phyloP scores from a whole-genome alignment of 1,140 invertebrate genomes.

The Bombus superbus region DNA sequence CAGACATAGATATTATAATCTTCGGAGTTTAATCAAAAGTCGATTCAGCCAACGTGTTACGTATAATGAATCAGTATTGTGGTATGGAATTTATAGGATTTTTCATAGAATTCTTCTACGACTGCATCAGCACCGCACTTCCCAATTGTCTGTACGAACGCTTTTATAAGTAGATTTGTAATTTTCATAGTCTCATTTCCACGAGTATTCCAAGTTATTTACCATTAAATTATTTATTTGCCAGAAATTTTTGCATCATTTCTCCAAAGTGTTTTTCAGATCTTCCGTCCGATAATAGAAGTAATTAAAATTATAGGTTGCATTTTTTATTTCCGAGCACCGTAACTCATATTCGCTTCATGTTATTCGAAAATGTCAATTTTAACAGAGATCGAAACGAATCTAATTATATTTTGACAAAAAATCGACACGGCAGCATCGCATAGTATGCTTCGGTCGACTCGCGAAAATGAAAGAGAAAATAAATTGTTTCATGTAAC shows the following conservation, averaged over 20 bases:
- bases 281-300: conserved; percentile 43
- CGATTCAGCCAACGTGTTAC: conserved; percentile 36
- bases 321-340: conserved; percentile 38
- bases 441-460: conserved; percentile 20
- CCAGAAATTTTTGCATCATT: background rate
- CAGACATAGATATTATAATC: conserved; percentile 2
- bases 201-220: background rate
- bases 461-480: background rate
- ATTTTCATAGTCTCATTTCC: background rate
- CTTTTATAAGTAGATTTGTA: conserved; percentile 15
- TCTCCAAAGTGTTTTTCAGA: conserved; percentile 36
- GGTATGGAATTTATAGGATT: conserved; percentile 16
- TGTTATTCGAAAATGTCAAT: conserved; percentile 48
- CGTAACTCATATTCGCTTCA: conserved; percentile 28
- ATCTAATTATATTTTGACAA: background rate
- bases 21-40: conserved; percentile 24
- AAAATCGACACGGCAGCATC: conserved; percentile 6
- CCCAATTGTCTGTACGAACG: conserved; percentile 6
- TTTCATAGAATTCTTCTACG: conserved; percentile 36
- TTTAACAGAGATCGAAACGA: conserved; percentile 6
- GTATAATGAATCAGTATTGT: conserved; percentile 41
- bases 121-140: conserved; percentile 29
- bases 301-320: background rate
- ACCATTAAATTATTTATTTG: background rate
- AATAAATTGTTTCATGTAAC: background rate